Conservation (phyloP, 2,113 vertebrate genomes). For the Cavia porcellus region DNA sequence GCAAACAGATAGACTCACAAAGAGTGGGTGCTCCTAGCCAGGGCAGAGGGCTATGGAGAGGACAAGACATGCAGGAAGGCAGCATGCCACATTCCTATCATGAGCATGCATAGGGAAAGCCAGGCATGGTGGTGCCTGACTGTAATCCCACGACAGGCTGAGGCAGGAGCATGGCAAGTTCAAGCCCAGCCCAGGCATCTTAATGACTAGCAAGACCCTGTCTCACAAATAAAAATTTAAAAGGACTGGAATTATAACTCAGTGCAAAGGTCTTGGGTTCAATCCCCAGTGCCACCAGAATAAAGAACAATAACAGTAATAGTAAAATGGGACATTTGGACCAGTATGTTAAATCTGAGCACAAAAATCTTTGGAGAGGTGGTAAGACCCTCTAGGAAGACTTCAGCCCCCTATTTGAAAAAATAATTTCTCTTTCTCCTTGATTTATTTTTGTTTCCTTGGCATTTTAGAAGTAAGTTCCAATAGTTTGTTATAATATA, state of each 20-base stretch:
- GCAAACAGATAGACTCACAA: background rate
- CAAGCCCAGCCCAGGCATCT: background rate
- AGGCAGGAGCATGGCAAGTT: background rate
- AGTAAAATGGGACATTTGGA: no score
- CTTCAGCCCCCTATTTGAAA: background rate
- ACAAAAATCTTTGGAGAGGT: background rate
- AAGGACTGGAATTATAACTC: background rate
- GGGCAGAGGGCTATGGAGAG: background rate
- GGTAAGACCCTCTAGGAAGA: background rate
- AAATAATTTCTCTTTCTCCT: background rate
- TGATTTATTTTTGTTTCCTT: background rate
- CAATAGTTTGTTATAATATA: background rate
- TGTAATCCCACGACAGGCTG: background rate
- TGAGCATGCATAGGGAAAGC: background rate
- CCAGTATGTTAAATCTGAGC: background rate
- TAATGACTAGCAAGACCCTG: background rate
- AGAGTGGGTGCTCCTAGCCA: background rate
- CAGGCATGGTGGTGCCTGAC: background rate
- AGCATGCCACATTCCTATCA: background rate
- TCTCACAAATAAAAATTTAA: background rate
- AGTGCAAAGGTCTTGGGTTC: background rate
- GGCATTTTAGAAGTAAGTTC: constrained; percentile 32
- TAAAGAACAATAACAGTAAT: background rate
- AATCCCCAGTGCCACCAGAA: background rate
- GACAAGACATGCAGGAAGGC: background rate